Evolutionary conservation across 2,888 invertebrate genomes (phyloP).

Genomic region (Argynnis bischoffii): DNA sequence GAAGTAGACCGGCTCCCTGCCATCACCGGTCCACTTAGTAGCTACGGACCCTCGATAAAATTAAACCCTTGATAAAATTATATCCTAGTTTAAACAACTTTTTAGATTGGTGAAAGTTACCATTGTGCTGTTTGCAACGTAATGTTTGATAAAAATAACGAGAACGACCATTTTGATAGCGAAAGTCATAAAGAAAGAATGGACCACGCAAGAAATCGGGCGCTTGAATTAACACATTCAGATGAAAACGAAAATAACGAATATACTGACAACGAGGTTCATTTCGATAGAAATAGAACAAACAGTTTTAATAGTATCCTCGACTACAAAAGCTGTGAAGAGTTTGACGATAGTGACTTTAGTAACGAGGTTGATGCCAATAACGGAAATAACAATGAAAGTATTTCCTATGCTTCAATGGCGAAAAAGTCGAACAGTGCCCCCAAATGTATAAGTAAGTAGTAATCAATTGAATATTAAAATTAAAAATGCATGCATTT

Average conservation of each 20-base stretch:
- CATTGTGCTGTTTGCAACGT: conserved; percentile 54
- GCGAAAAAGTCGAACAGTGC: conserved; percentile 40
- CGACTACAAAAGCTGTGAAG: neutral
- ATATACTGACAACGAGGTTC: conserved; percentile 30
- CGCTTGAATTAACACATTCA: conserved; percentile 30
- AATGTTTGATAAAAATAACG: conserved; percentile 28
- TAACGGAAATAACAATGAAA: conserved; percentile 20
- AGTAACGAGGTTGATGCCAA: conserved; percentile 11
- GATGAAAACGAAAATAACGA: conserved; percentile 26
- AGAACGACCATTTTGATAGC: conserved; percentile 38
- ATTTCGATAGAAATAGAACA: conserved; percentile 35
- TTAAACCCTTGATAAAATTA: too few relatives aligned
- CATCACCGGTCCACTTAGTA: conserved; percentile 74
- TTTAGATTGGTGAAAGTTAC: conserved; percentile 46
- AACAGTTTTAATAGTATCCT: neutral
- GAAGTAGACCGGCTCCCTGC: conserved; percentile 74
- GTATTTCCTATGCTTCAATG: conserved; percentile 49
- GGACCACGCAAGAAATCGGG: conserved; percentile 43
- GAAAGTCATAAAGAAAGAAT: conserved; percentile 44
- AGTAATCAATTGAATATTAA: too few relatives aligned
- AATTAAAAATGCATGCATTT: too few relatives aligned
- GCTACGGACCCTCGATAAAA: conserved; percentile 80
- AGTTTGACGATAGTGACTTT: neutral
- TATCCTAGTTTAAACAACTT: conserved; percentile 1
- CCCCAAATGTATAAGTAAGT: conserved; percentile 37